Percentiles rank a stretch among this genome's conserved stretches.
Evolutionary conservation across 2,113 vertebrate species (phyloP).

Genomic region (Trochalopteron elliotii): DNA sequence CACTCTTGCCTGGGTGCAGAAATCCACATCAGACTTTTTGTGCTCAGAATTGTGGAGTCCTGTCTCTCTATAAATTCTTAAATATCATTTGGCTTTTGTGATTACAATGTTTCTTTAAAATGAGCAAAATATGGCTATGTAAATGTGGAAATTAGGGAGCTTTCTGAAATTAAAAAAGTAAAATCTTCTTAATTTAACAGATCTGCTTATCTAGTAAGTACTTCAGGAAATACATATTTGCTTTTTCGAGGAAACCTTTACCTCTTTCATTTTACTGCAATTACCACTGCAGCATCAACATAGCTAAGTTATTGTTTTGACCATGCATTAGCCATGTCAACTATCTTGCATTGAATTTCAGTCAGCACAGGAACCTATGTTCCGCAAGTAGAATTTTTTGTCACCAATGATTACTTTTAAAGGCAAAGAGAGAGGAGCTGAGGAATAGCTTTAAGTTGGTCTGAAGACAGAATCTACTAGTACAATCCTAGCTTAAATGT

Average conservation of each 20-base stretch:
- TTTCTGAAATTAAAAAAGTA: neutral
- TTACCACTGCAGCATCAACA: neutral
- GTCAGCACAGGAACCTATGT: neutral
- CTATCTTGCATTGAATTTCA: neutral
- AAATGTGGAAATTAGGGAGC: neutral
- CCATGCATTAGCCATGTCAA: neutral
- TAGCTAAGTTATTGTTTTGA: neutral
- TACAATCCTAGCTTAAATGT: neutral
- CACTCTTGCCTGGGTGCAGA: neutral
- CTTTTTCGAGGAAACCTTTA: neutral
- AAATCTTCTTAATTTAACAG: neutral
- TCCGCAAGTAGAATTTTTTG: neutral
- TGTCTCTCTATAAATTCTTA: neutral
- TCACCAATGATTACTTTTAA: neutral
- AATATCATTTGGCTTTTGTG: neutral
- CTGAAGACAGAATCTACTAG: neutral
- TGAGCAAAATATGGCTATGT: neutral
- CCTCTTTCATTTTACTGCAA: neutral
- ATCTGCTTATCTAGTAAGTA: neutral
- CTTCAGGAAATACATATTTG: neutral
- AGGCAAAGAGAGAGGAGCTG: neutral
- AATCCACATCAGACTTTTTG: neutral
- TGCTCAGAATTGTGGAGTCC: neutral
- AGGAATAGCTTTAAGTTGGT: neutral
- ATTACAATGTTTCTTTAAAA: neutral